phyloP scores from a whole-genome alignment of 2,113 vertebrate genomes.

The Platycercus adscitus region DNA sequence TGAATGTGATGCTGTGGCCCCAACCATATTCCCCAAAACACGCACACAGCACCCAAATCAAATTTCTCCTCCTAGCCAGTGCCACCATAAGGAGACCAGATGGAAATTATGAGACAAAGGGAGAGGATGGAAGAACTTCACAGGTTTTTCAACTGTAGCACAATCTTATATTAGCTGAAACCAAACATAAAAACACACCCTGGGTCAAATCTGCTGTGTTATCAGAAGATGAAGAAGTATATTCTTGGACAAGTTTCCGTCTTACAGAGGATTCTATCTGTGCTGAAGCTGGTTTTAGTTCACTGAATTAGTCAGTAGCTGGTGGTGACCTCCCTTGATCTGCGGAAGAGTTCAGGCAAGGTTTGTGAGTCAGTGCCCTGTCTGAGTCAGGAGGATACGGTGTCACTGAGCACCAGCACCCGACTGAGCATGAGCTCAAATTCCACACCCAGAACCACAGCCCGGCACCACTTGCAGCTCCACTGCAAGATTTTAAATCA shows the following conservation, averaged over 20 bases:
- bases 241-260: not conserved
- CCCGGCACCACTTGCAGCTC: not conserved
- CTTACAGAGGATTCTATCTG: not conserved
- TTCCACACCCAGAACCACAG: not conserved
- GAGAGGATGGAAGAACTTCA: not conserved
- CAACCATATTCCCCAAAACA: not conserved
- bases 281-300: not conserved
- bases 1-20: not conserved
- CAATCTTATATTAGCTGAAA: not conserved
- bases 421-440: not conserved
- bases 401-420: not conserved
- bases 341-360: not conserved
- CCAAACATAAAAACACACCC: not conserved
- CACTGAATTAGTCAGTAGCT: constrained; percentile 47
- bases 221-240: not conserved
- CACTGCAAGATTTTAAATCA: not conserved
- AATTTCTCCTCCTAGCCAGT: not conserved
- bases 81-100: accelerated
- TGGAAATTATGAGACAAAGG: not conserved
- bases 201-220: not conserved
- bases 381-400: accelerated
- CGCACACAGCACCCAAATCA: accelerated
- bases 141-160: not conserved
- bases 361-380: not conserved
- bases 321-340: not conserved